Conservation (phyloP, 1,140 invertebrate species). For the Drosophila triauraria region DNA sequence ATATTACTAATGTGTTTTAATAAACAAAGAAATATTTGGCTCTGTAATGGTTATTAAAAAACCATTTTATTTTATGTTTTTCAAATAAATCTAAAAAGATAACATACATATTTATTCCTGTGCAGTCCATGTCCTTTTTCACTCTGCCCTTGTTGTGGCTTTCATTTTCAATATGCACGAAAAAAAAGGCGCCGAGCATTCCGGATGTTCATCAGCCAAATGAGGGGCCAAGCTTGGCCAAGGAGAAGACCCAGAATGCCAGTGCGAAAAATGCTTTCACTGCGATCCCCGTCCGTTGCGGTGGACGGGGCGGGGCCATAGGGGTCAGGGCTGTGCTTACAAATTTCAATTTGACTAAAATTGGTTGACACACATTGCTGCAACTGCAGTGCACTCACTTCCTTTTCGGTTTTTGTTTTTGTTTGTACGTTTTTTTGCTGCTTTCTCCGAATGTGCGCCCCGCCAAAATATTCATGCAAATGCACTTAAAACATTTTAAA, state of each 20-base stretch:
- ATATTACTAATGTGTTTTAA: too few species aligned
- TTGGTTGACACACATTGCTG: constrained; percentile 78
- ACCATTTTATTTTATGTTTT: background rate
- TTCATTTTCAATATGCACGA: constrained; percentile 55
- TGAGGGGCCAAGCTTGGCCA: constrained; percentile 44
- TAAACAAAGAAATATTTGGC: too few species aligned
- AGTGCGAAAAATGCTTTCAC: constrained; percentile 41
- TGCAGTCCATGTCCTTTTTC: constrained; percentile 23
- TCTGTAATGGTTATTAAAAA: too few species aligned
- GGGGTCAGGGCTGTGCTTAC: constrained; percentile 59
- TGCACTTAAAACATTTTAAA: constrained; percentile 84
- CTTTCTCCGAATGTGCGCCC: constrained; percentile 27
- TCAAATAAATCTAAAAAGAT: too few species aligned
- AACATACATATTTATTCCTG: background rate
- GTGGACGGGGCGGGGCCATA: constrained; percentile 13
- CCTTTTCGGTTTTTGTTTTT: constrained; percentile 10
- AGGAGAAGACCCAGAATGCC: constrained; percentile 17
- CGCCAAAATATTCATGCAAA: constrained; percentile 80
- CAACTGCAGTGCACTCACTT: constrained; percentile 50
- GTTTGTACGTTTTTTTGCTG: constrained; percentile 16
- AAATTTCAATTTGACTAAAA: constrained; percentile 81
- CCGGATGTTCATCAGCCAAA: constrained; percentile 67
- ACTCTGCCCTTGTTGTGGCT: constrained; percentile 54
- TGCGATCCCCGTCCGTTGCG: constrained; percentile 23
- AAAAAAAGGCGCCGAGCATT: constrained; percentile 30